These are phyloP conservation scores for Drosophila teissieri DNA, from an alignment of 1,140 invertebrate species.

Conservation along the genomic window DNA sequence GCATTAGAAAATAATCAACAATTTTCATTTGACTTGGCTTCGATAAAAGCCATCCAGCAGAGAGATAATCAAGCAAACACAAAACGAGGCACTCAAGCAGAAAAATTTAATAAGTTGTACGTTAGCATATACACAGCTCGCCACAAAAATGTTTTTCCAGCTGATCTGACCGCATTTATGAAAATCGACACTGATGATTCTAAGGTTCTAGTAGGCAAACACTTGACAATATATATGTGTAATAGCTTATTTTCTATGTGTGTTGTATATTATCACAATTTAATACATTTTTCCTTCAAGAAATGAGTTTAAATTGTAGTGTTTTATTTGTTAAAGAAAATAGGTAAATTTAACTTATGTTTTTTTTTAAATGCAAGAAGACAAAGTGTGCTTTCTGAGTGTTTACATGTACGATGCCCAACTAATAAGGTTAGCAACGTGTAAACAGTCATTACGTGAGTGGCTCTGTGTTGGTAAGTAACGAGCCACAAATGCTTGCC, in stretches of 20 bases:
- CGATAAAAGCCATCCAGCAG: slow-evolving; percentile 26
- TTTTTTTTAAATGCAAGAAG: no score
- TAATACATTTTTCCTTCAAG: no score
- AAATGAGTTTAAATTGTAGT: no score
- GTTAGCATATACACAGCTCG: slow-evolving; percentile 12
- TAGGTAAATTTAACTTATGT: no score
- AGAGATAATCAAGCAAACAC: slow-evolving; percentile 28
- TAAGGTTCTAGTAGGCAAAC: no score
- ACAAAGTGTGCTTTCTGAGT: neutral
- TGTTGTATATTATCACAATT: neutral
- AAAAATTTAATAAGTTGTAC: slow-evolving; percentile 74
- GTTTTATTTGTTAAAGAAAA: no score
- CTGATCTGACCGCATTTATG: slow-evolving; percentile 50
- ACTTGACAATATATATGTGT: no score
- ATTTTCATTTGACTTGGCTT: slow-evolving; percentile 68
- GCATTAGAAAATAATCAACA: slow-evolving; percentile 60
- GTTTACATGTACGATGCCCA: slow-evolving; percentile 23
- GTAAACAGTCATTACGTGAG: slow-evolving; percentile 38
- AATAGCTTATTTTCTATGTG: no score
- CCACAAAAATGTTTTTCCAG: neutral
- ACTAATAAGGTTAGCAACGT: slow-evolving; percentile 46
- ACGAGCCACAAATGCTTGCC: slow-evolving; percentile 77
- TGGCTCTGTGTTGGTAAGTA: slow-evolving; percentile 38
- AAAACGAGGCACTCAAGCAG: slow-evolving; percentile 54
- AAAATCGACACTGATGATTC: slow-evolving; percentile 10